These are phyloP conservation scores for Pectinophora gossypiella DNA, from an alignment of 1,140 invertebrate genomes.

Conservation along the genomic window DNA sequence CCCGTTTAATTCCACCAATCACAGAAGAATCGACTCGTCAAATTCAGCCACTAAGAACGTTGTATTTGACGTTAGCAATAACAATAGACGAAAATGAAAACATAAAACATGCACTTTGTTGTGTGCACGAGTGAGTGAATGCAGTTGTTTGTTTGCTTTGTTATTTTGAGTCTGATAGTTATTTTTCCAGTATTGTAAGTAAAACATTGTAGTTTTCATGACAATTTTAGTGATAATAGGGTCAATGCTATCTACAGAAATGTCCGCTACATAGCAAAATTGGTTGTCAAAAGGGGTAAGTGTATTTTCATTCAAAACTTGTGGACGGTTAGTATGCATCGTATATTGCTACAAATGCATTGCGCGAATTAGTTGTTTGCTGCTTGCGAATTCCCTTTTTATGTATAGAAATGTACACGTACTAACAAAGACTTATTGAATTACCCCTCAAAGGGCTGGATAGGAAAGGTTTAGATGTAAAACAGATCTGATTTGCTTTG, in stretches of 20 bases:
- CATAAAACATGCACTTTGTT: neutral
- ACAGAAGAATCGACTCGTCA: neutral
- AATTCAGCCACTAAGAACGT: neutral
- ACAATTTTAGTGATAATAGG: neutral
- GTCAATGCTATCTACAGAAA: neutral
- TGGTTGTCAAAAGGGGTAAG: neutral
- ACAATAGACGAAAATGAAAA: neutral
- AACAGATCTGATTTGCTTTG: too few species aligned
- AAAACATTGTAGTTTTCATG: neutral
- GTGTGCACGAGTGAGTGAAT: conserved; percentile 7
- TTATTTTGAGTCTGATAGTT: conserved; percentile 14
- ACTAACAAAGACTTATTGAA: too few species aligned
- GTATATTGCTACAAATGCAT: conserved; percentile 2
- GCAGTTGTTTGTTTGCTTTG: conserved; percentile 25
- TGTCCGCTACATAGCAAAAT: neutral
- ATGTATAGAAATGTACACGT: neutral
- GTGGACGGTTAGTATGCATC: neutral
- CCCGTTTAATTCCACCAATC: neutral
- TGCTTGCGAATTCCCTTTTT: neutral
- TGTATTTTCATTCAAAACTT: neutral
- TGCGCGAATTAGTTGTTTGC: neutral
- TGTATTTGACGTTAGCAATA: neutral
- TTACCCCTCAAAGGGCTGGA: too few species aligned
- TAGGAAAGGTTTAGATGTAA: too few species aligned
- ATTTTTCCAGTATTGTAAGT: neutral